Base-by-base conservation (phyloP, 2,797 vertebrate species). In the Trachops cirrhosus region DNA sequence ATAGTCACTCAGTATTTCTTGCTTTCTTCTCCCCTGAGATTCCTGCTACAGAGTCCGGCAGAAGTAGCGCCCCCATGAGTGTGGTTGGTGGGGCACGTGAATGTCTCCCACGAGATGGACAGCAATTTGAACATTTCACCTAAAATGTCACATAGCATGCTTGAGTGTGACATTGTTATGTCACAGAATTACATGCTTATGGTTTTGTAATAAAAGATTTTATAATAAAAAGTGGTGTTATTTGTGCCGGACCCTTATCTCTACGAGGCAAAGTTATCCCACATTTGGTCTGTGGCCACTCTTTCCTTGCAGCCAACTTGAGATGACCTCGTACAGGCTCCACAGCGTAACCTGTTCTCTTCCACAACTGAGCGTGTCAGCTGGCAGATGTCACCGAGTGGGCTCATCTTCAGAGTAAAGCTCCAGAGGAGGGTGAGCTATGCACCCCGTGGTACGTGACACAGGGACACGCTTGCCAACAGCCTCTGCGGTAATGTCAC, bases 381-480 rank as follows among this genome's bases (percentile, higher is more conserved):
- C n/a, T 34, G 90, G 22, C 48, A 39, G n/a, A 2, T 41, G 62
- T 9, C 93, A 26, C 85, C 29, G 9, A 29, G 15, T 9, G 5
- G 19, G 19, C 9, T 4, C 50, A 11, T 15, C 10, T 21, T 52
- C 18, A 19, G 54, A 46, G 12, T 57, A 34, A 44, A 50, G 48
- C 19, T 26, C 22, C 48, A 2, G 64, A 44, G 8, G 26, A 29
- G 68, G 32, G 37, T 57, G 21, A 5, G n/a, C 22, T 32, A 1
- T 37, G 26, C 14, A 14, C 7, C 32, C 62, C 4, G 0, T 0
- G 34, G 74, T 10, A 16, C 24, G 22, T 24, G 22, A 62, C 3
- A 24, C 3, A 4, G 57, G 18, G 24, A 19, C 21, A 9, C 2
- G 0, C 7, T 8, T 18, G 32, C 59, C 18, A 3, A 21, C 18